Base-by-base conservation (phyloP, 2,113 vertebrate species). In the Hepsetus odoe region DNA sequence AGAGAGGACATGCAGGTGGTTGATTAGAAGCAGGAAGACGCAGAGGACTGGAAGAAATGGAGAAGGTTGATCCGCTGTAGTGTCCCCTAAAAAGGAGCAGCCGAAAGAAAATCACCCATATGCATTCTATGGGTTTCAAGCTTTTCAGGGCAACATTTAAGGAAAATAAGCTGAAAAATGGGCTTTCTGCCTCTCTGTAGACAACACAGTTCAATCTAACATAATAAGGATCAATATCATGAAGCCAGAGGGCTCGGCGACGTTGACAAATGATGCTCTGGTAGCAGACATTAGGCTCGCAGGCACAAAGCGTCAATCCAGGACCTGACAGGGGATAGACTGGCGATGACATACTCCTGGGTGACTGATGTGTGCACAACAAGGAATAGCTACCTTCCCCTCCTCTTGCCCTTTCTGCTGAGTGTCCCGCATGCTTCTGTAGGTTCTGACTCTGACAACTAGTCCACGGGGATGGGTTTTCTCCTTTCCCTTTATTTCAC, bases 151-250 rank as follows among this genome's bases (percentile, higher is more conserved):
- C 24, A 49, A 30, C 49, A 69, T 44, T 46, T 26, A 13, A 68
- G 38, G 38, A 10, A 44, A 14, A 49, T 30, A 5, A 30, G 42
- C 24, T 26, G 14, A 49, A 26, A 46, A 28, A 28, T 5, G 20
- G 55, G n/a, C n/a, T 8, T 59, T 67, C 38, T 44, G 1, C 35
- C 13, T 69, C 14, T 18, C 13, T 28, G 24, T 46, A 26, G 40
- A 46, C 14, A 11, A 13, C 33, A 14, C 30, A 30, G 14, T 16
- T 72, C 44, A 13, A 22, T 44, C 33, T 26, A 73, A 55, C 24
- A 55, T 42, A 42, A 62, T 72, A 44, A 32, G 67, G 32, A 79
- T 79, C 77, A 79, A 66, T 79, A 66, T 40, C 46, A 33, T 32
- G 44, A 51, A 72, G 28, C 24, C 26, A 18, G 44, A 65, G 35